Base-by-base conservation (phyloP, 2,797 vertebrate genomes). In the Selene dorsalis region DNA sequence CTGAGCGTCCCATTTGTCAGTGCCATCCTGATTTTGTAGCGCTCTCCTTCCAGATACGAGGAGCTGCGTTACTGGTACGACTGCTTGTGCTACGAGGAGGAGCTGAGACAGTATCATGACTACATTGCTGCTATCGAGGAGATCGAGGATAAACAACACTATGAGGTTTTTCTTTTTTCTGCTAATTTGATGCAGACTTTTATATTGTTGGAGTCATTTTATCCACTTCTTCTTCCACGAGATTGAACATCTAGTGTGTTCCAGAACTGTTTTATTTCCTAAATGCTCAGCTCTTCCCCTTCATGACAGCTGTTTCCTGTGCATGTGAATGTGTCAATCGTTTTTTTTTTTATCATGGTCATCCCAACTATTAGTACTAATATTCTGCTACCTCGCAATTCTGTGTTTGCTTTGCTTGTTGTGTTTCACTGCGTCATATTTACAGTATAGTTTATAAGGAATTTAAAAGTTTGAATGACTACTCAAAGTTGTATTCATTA, bases 61-160 rank as follows among this genome's bases (percentile, higher is more conserved):
- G 95, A 95, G 43, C 85, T 95, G 83, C 92, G 95, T 22, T 95
- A 95, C 84, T 95, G 94, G 95, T 95, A 94, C 12, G 93, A 95
- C 80, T 94, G 92, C 58, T 82, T 95, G 67, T 94, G 93, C 82
- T 95, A 94, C 16, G 93, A 95, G 63, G 95, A 95, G 73, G 93
- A 94, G 52, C 87, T 95, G 59, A 87, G 93, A 76, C 91, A 93
- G 38, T 94, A 94, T 74, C 91, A 93, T 0, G 87, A 93, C 32
- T 94, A 92, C 80, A 84, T 94, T 0, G 83, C 93, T 41, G 86
- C 92, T 73, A 91, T 93, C 4, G 91, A 93, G 67, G 76, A 94
- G 63, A 78, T 92, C 10, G 91, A 94, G 73, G 86, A 85, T 38
- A 73, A 85, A 5, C 85, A 74, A 11, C 78, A 84, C 66, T 61